Percentiles rank a stretch among this genome's conserved stretches.
Conservation (phyloP, 2,797 vertebrate species). For the Sciurus carolinensis region DNA sequence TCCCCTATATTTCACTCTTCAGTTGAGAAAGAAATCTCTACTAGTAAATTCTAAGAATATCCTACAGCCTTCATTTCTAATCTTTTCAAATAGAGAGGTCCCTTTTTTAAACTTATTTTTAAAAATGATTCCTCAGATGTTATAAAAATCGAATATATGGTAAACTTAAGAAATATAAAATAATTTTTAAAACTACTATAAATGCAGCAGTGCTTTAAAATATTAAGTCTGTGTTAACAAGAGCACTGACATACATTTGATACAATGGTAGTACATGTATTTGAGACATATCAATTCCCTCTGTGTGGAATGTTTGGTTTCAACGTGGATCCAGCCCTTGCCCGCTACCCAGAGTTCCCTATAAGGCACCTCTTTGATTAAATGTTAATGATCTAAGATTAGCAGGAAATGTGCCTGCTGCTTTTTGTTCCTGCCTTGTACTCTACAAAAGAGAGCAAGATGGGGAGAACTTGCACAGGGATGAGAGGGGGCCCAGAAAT, state of each 20-base stretch:
- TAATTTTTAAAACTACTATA: neutral
- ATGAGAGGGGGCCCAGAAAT: neutral
- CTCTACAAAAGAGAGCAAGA: neutral
- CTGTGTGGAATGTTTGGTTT: neutral
- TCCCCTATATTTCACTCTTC: neutral
- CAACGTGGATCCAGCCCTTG: neutral
- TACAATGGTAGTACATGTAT: neutral
- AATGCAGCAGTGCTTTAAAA: neutral
- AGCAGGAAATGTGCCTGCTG: neutral
- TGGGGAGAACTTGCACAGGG: neutral
- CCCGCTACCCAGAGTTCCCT: neutral
- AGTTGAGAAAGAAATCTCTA: neutral
- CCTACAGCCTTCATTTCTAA: neutral
- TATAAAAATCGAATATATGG: neutral
- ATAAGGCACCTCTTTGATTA: neutral
- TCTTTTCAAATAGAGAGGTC: neutral
- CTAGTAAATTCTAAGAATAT: neutral
- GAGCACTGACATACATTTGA: neutral
- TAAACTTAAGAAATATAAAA: constrained; percentile 18
- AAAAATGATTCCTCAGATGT: neutral
- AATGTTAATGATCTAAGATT: neutral
- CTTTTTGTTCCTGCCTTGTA: constrained; percentile 20
- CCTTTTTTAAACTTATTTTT: neutral
- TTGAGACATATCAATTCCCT: neutral
- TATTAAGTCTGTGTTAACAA: neutral